Conservation (phyloP, 2,888 invertebrate genomes). For the Myathropa florea region DNA sequence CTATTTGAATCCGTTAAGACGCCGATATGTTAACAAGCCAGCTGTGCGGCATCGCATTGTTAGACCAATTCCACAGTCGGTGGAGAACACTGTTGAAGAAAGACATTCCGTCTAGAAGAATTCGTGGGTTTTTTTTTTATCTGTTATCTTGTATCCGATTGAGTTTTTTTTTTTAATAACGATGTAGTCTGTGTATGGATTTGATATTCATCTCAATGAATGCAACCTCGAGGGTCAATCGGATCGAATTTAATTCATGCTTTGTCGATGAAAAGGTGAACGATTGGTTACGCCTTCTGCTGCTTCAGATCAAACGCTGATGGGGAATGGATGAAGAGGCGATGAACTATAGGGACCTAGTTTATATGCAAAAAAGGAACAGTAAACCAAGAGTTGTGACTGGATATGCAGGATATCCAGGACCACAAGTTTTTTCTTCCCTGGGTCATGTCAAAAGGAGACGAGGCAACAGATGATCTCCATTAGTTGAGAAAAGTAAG, state of each 20-base stretch:
- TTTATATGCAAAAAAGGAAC: not conserved
- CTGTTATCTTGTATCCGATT: not conserved
- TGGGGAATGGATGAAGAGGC: not conserved
- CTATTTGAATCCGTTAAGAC: slow-evolving; percentile 11
- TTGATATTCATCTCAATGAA: not conserved
- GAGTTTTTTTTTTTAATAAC: not conserved
- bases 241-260: not conserved
- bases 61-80: not conserved
- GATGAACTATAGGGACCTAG: not conserved
- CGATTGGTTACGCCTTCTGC: not conserved
- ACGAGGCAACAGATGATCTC: no score
- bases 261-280: not conserved
- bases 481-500: no score
- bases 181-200: not conserved
- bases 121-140: not conserved
- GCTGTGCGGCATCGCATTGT: not conserved
- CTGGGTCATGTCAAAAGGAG: no score
- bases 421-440: no score
- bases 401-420: no score
- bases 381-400: not conserved
- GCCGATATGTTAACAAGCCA: slow-evolving; percentile 22
- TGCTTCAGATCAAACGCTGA: not conserved
- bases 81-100: not conserved
- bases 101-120: not conserved
- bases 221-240: not conserved